Evolutionary conservation across 2,888 invertebrate species (phyloP), one percentile per base, ranked within the genome.

Genomic region (Drosophila parthenogenetica): DNA sequence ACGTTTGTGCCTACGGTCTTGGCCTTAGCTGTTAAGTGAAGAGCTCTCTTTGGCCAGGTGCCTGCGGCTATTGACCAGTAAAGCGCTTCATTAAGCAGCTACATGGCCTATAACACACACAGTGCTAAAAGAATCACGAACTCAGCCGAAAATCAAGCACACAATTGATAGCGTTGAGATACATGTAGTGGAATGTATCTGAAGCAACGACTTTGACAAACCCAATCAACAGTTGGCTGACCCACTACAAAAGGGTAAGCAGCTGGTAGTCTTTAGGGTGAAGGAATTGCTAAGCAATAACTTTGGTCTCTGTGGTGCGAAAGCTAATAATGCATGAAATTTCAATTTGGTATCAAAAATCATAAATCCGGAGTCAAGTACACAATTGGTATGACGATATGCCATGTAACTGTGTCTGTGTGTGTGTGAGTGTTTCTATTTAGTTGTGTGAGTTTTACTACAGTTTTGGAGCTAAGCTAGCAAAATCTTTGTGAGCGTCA

Each of bases 321-420:
- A 29, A 83, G 67, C 87, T 83, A 83, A 88, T 86, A 83, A 83
- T 74, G 87, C 81, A 69, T 83, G 84, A 83, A 80, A 87, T 86
- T 89, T 86, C 83, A 83, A 86, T 86, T 86, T 70, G 77, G 45
- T 79, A 69, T 83, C 73, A 48, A 68, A 85, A 87, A 71, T 83
- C 72, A 86, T 73, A 72, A 60, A 61, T 42, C 48, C 45, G 39
- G 39, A 35, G 25, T 51, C 40, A 46, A 53, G 16, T 45, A 40
- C 35, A 13, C 19, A 11, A 29, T 29, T 29, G 29, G 29, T 29
- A 35, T 39, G 29, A 7, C 48, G 17, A 25, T 45, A 22, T 8
- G 48, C 35, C 10, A 10, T 32, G 32, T 55, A 19, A 19, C 7
- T 61, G 66, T 62, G 29, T 32, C 40, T 50, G 14, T 59, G 46